These are phyloP conservation scores for Rhopalosiphum maidis DNA, from an alignment of 1,140 invertebrate species.

Conservation along the genomic window DNA sequence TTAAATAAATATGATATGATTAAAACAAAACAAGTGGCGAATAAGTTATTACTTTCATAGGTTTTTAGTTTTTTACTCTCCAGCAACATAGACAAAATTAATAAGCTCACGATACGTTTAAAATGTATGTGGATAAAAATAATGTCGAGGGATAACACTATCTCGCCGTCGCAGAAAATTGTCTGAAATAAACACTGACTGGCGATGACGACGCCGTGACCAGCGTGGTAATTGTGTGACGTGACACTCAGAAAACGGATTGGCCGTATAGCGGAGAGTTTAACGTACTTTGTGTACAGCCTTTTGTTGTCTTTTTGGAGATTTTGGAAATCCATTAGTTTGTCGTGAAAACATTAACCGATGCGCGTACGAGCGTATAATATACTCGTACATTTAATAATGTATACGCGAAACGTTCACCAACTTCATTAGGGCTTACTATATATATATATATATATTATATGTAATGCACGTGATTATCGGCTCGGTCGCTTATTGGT, in stretches of 20 bases:
- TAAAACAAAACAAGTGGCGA: neutral
- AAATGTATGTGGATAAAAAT: neutral
- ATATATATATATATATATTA: neutral
- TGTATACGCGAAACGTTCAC: neutral
- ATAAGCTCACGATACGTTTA: neutral
- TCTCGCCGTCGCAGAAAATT: neutral
- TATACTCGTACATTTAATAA: neutral
- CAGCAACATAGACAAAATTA: neutral
- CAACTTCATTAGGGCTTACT: neutral
- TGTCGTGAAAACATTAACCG: neutral
- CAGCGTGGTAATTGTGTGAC: neutral
- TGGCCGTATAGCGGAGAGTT: neutral
- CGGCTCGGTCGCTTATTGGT: neutral
- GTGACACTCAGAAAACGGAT: neutral
- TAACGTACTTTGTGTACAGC: neutral
- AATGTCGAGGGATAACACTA: neutral
- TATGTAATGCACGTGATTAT: neutral
- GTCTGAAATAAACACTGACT: neutral
- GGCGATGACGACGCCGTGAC: neutral
- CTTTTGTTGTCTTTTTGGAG: neutral
- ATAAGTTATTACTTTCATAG: neutral
- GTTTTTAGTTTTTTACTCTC: neutral
- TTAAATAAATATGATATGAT: neutral
- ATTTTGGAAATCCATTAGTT: conserved; percentile 2
- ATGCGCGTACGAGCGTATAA: neutral